Evolutionary conservation across 2,113 vertebrate species (phyloP).

Genomic region (Neodon shergylaensis): DNA sequence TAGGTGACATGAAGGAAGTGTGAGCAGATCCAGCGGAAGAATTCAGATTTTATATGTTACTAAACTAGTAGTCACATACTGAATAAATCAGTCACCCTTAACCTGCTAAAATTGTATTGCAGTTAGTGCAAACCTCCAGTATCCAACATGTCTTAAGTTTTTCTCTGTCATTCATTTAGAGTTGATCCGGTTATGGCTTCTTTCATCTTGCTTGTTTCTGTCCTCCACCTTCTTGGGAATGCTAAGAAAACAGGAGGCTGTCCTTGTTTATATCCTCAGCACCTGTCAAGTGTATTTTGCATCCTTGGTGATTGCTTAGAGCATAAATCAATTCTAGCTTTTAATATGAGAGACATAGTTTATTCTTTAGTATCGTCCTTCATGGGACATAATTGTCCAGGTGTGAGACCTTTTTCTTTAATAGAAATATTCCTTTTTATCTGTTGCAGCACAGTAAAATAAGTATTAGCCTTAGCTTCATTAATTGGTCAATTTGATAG

Average conservation of each 20-base stretch:
- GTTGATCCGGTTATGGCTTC: not conserved
- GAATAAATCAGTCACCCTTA: not conserved
- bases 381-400: not conserved
- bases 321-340: conserved; percentile 5
- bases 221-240: not conserved
- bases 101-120: not conserved
- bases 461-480: not conserved
- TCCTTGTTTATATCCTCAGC: not conserved
- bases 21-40: conserved; percentile 18
- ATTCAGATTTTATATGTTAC: not conserved
- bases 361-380: not conserved
- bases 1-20: not conserved
- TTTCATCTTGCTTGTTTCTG: not conserved
- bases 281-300: not conserved
- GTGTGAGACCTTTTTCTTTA: not conserved
- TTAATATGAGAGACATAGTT: not conserved
- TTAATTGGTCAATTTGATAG: not conserved
- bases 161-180: not conserved
- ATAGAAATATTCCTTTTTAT: not conserved
- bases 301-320: not conserved
- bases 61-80: not conserved
- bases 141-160: not conserved
- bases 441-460: conserved; percentile 13
- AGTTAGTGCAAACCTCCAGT: not conserved
- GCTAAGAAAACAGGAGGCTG: not conserved